A percentile compares a stretch with the other conserved stretches of the same genome.
Conservation (phyloP, 2,888 invertebrate genomes). For the Cephus runcator region DNA sequence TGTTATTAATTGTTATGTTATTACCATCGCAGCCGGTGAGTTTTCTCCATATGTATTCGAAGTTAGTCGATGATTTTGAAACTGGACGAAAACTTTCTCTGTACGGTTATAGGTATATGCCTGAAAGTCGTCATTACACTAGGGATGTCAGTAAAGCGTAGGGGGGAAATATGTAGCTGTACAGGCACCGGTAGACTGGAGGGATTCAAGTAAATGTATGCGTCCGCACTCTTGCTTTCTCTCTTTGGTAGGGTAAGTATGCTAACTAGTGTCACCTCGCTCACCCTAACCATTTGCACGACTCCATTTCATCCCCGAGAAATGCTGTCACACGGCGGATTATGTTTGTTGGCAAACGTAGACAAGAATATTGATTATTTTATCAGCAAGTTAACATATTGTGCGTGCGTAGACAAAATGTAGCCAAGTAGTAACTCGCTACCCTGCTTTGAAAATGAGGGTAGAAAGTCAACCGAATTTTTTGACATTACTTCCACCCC, state of each 20-base stretch:
- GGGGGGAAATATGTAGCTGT: neutral
- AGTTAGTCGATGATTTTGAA: neutral
- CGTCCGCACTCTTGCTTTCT: neutral
- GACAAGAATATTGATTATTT: slow-evolving; percentile 14
- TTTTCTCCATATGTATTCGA: neutral
- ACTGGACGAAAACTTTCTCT: neutral
- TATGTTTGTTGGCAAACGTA: slow-evolving; percentile 12
- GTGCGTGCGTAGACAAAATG: too few relatives aligned
- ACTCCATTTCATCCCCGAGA: slow-evolving; percentile 3
- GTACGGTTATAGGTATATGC: neutral
- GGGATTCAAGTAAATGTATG: neutral
- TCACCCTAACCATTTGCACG: slow-evolving; percentile 10
- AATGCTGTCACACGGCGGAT: slow-evolving; percentile 18
- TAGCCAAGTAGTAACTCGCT: too few relatives aligned
- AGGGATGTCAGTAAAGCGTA: neutral
- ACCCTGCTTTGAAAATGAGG: too few relatives aligned
- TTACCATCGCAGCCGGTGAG: neutral
- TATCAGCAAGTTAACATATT: neutral
- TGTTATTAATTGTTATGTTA: neutral
- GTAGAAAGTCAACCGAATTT: too few relatives aligned
- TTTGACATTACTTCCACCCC: neutral
- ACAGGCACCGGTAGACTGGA: neutral
- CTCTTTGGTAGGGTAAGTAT: neutral
- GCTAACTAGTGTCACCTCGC: slow-evolving; percentile 5
- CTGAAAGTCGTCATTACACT: neutral